phyloP scores from a whole-genome alignment of 2,797 vertebrate species.

The Halcyon badia region DNA sequence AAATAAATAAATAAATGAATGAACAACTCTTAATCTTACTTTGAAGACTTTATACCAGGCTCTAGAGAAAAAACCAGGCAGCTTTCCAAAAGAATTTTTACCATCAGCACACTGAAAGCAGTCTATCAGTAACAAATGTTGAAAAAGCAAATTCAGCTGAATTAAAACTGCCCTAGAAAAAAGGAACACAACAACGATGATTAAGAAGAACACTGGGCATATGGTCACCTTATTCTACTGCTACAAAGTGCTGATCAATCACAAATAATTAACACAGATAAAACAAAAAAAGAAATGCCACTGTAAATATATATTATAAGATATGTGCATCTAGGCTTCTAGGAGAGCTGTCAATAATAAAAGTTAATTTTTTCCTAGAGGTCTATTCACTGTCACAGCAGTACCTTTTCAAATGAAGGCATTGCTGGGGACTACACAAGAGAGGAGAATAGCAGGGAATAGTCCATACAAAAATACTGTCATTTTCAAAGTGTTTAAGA shows the following conservation, averaged over 20 bases:
- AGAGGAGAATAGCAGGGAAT: background rate
- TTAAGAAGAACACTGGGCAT: conserved; percentile 48
- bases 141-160: conserved; percentile 76
- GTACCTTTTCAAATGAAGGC: background rate
- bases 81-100: conserved; percentile 76
- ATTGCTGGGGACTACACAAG: background rate
- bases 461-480: background rate
- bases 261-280: conserved; percentile 10
- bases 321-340: background rate
- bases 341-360: background rate
- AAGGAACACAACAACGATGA: background rate
- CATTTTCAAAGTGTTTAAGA: background rate
- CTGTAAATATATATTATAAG: background rate
- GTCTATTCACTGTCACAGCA: background rate
- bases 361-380: background rate
- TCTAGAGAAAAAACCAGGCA: conserved; percentile 74
- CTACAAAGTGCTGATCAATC: conserved; percentile 45
- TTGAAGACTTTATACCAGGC: conserved; percentile 75
- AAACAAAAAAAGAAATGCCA: conserved; percentile 17
- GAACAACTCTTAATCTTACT: conserved; percentile 65
- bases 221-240: conserved; percentile 37
- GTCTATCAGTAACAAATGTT: conserved; percentile 69
- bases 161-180: conserved; percentile 67
- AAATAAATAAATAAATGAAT: conserved; percentile 64
- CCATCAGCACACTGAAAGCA: conserved; percentile 71